Conservation (phyloP, 1,140 invertebrate species). For the Nylanderia fulva region DNA sequence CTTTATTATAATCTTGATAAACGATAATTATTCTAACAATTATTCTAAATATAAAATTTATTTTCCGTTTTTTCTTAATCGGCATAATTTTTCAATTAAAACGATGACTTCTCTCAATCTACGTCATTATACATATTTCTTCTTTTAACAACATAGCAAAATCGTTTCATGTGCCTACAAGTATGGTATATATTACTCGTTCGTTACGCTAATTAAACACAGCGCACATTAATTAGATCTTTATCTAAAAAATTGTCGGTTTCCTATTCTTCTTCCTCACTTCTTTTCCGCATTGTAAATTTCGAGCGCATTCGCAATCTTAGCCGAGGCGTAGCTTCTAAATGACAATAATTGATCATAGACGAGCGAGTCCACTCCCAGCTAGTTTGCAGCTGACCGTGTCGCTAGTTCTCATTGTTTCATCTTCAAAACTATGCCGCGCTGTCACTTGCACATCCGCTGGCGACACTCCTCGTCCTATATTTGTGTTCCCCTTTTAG, state of each 20-base stretch:
- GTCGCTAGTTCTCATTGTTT: slow-evolving; percentile 71
- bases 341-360: slow-evolving; percentile 68
- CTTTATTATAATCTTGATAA: slow-evolving; percentile 1
- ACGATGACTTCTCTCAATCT: neutral
- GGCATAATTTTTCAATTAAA: slow-evolving; percentile 11
- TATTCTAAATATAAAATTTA: neutral
- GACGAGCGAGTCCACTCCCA: slow-evolving; percentile 72
- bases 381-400: slow-evolving; percentile 66
- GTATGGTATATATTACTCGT: slow-evolving; percentile 22
- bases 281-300: slow-evolving; percentile 9
- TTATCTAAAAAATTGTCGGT: slow-evolving; percentile 27
- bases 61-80: neutral
- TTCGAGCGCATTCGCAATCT: slow-evolving; percentile 6
- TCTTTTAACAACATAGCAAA: slow-evolving; percentile 15
- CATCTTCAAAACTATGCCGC: slow-evolving; percentile 52
- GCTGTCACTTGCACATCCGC: slow-evolving; percentile 48
- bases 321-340: slow-evolving; percentile 46
- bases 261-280: slow-evolving; percentile 7
- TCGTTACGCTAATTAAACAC: slow-evolving; percentile 53
- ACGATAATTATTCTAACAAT: neutral
- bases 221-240: slow-evolving; percentile 45
- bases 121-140: neutral
- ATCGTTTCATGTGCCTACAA: slow-evolving; percentile 10
- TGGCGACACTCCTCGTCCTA: slow-evolving; percentile 18
- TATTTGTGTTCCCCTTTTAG: slow-evolving; percentile 54